Evolutionary conservation across 2,797 vertebrate species (phyloP).

Genomic region (Limnodromus scolopaceus): DNA sequence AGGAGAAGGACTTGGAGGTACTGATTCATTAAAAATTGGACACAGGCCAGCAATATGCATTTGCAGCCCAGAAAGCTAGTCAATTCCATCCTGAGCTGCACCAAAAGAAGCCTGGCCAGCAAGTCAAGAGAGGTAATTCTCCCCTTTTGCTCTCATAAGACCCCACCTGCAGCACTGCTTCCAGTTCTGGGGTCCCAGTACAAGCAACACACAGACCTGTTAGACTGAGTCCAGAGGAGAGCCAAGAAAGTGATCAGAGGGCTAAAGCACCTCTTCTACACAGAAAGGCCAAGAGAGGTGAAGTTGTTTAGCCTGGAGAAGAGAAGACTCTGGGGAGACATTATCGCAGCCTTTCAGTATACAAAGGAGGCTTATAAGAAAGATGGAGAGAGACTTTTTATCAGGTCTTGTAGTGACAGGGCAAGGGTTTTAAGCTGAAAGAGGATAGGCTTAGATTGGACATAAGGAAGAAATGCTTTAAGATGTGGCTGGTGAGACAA

Average conservation of each 20-base stretch:
- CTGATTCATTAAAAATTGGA: neutral
- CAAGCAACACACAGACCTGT: neutral
- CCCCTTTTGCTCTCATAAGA: neutral
- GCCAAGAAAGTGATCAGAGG: neutral
- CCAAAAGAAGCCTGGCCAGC: neutral
- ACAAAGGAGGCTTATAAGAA: neutral
- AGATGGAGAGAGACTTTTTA: neutral
- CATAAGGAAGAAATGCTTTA: neutral
- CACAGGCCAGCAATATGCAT: neutral
- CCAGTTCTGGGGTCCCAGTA: neutral
- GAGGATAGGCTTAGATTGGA: neutral
- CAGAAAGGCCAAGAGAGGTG: neutral
- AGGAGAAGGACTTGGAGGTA: neutral
- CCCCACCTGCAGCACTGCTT: neutral
- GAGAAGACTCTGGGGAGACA: fast-evolving
- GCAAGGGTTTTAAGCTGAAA: neutral
- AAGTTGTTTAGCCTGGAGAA: neutral
- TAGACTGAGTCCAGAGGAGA: neutral
- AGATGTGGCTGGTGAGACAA: neutral
- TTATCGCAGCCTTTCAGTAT: neutral
- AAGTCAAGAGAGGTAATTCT: neutral
- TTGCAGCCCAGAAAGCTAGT: neutral
- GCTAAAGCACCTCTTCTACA: neutral
- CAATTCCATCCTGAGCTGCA: neutral
- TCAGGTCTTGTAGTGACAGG: neutral